Percentiles rank a stretch among this genome's conserved stretches.
Conservation (phyloP, 2,113 vertebrate species). For the Hemiscyllium ocellatum region DNA sequence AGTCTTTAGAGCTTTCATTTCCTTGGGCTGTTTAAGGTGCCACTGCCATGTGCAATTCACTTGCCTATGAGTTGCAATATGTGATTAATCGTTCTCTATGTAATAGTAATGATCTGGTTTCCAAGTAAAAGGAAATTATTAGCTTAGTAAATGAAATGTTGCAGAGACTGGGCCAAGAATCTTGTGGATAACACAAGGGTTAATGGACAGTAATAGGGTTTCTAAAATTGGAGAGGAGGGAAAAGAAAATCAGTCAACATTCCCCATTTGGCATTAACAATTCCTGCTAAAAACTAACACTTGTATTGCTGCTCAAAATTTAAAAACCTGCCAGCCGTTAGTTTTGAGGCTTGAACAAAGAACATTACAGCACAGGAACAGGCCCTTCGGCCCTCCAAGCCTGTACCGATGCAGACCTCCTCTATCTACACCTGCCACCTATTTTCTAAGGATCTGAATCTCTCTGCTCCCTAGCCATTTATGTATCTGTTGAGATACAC, state of each 20-base stretch:
- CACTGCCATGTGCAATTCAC: background rate
- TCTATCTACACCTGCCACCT: too few species aligned
- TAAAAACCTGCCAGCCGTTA: too few species aligned
- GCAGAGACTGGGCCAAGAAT: background rate
- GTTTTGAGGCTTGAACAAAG: background rate
- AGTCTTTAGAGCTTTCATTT: background rate
- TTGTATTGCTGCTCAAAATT: background rate
- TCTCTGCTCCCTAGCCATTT: too few species aligned
- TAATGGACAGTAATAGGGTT: background rate
- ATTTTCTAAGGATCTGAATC: too few species aligned
- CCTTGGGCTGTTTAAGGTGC: background rate
- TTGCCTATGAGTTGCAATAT: background rate
- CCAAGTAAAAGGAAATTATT: background rate
- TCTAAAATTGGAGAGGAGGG: background rate
- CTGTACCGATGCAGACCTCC: too few species aligned
- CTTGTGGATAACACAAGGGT: background rate
- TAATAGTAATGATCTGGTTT: background rate
- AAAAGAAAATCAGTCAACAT: background rate
- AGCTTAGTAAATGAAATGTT: background rate
- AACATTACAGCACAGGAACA: too few species aligned
- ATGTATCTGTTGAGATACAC: too few species aligned
- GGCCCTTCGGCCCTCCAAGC: too few species aligned
- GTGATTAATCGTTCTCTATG: background rate
- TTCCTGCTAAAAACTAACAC: background rate
- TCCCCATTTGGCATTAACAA: background rate